Evolutionary conservation across 2,888 invertebrate species (phyloP), one percentile per base, ranked within the genome.

Genomic region (Antheraea assamensis): DNA sequence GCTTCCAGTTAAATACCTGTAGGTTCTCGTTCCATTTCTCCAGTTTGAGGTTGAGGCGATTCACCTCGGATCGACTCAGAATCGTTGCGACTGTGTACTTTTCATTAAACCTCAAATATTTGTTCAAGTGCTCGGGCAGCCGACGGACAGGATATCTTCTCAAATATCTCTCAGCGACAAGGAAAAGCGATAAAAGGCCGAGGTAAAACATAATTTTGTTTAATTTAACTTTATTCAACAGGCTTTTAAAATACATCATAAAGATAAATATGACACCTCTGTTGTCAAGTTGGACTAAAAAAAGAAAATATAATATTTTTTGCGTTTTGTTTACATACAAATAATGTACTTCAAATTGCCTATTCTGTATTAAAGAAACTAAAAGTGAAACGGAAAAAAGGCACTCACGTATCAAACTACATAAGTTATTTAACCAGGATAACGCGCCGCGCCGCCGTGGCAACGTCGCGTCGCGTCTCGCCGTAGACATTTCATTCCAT

Each of bases 21-120:
- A 77, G 78, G 71, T 80, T 78, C 15, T 30, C 71, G 75, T 89
- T 87, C 10, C 80, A 35, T 49, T 76, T 73, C 19, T 79, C 79
- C 13, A 87, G n/a, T 17, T 74, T 76, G 5, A n/a, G 71, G 61
- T 74, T 73, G 27, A 85, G 75, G 47, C 72, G 66, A 21, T 72
- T 71, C 3, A 78, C 49, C 49, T 82, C 75, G 3, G 61, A 71
- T 13, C 70, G 70, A 21, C 58, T 74, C 68, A 78, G 55, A 8
- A 52, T 27, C 19, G 30, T 8, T 10, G 35, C 42, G 15, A 77
- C 35, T 24, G 30, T 72, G 17, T 76, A 55, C n/a, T 72, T 64
- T 47, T 79, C 75, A 13, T 76, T 74, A 31, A 78, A 75, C 61
- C 61, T 72, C 30, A 82, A 31, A 73, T 81, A 81, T 74, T 74